Base-by-base conservation (phyloP, 1,140 invertebrate species). In the Sminthurinus signatus region DNA sequence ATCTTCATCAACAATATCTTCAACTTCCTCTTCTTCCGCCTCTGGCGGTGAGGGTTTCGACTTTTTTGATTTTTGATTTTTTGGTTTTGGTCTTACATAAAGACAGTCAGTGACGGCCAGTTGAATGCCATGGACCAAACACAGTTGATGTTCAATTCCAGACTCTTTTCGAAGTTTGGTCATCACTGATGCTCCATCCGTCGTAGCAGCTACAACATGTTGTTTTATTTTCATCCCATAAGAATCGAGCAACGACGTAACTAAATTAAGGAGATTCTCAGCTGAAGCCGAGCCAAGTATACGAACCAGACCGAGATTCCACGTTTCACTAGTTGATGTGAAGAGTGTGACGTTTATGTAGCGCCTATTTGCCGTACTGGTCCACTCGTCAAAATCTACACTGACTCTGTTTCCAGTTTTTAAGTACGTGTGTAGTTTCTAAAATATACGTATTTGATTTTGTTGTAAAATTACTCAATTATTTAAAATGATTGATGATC, bases 161-260 rank as follows among this genome's bases (percentile, higher is more conserved):
- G 36, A 48, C 17, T 42, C 4, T 19, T 27, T 17, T 23, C 54
- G 39, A 21, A 64, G 2, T 50, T 46, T 64, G 31, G 5, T 57
- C 62, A 64, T 64, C n/a, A 64, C 55, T n/a, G 36, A 17, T n/a
- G 52, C 25, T 5, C 62, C 62, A 51, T 64, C 54, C 10, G 62
- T 64, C 8, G 29, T 46, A 32, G 58, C n/a, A 12, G 36, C 3
- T 28, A 58, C 39, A 29, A 64, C 28, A 44, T 58, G 5, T 48
- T 5, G 8, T 5, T 12, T 12, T 10, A 8, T 21, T 10, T 48
- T 25, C 19, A 48, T 21, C n/a, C 19, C 44, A 25, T 10, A 48
- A n/a, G 5, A 5, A 21, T 19, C 8, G 4, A 48, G 19, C n/a
- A 5, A 10, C 23, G 4, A 5, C 5, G 4, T 19, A n/a, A 48